Base-by-base conservation (phyloP, 2,797 vertebrate genomes). In the Chloroceryle amazona region DNA sequence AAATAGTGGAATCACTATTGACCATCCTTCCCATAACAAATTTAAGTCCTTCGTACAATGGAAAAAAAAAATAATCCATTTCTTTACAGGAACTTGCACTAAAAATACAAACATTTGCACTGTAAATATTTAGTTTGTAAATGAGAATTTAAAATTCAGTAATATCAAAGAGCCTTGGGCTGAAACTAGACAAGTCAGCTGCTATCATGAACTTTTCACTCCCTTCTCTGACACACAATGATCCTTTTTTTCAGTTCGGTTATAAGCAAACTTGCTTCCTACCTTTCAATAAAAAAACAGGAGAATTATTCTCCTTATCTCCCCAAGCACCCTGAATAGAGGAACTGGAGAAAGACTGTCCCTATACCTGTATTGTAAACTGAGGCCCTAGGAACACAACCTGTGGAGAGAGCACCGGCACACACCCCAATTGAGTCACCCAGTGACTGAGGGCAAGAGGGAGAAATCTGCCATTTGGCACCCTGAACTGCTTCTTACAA, bases 351-450 rank as follows among this genome's bases (percentile, higher is more conserved):
- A 70, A 89, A 76, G 21, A 29, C 60, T 47, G 44, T 29, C 29
- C 44, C 31, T 47, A 7, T 25, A 41, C 6, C n/a, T 41, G 4
- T 28, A 70, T 26, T 23, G 82, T 25, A 76, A 55, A 62, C 1
- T 22, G 14, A 90, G 91, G 26, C 46, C 31, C 29, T 35, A 60
- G 26, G 12, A 70, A 70, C 35, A 58, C 12, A 54, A 12, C 10
- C 33, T 51, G 39, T 0, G 3, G 51, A 46, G 33, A 72, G 3
- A 66, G 31, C 49, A 57, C 0, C 0, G 42, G n/a, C 41, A 25
- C 18, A n/a, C 3, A 5, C 10, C 33, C 29, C n/a, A 33, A 8
- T 6, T 5, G 1, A 8, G 1, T 11, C n/a, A 11, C 19, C 18
- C 10, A 14, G 12, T 9, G 25, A 49, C 57, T 3, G 10, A 82